Conservation (phyloP, 53 echinoderm and acorn worm species). For the Luidia sarsii region DNA sequence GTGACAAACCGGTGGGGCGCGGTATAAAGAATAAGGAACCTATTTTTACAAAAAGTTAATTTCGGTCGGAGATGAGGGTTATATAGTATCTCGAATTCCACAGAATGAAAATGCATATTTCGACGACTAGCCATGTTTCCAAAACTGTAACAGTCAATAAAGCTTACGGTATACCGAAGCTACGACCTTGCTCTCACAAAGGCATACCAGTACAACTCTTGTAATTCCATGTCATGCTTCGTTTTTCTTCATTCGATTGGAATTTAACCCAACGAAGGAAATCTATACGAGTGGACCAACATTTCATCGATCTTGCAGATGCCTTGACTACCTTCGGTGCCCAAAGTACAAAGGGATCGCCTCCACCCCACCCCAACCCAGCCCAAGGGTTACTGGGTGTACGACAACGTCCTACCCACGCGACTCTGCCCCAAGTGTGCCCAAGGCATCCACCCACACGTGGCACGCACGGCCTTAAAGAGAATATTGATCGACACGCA, state of each 20-base stretch:
- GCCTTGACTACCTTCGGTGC: not conserved
- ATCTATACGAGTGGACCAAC: not conserved
- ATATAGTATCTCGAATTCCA: too few species aligned
- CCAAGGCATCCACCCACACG: not conserved
- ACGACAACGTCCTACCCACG: constrained; percentile 9
- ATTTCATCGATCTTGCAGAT: not conserved
- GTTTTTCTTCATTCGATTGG: not conserved
- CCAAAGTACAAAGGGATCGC: not conserved
- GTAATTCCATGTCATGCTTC: not conserved
- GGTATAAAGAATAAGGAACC: too few species aligned
- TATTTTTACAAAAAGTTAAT: too few species aligned
- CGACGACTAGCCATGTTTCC: too few species aligned
- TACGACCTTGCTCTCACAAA: not conserved
- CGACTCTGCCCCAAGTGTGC: constrained; percentile 25
- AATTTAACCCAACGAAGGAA: not conserved
- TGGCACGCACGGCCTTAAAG: constrained; percentile 19
- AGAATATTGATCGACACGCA: not conserved
- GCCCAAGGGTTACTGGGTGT: not conserved
- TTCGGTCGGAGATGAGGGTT: too few species aligned
- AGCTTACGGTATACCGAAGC: not conserved
- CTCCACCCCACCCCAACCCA: not conserved
- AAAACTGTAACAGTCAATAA: not conserved
- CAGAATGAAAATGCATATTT: too few species aligned
- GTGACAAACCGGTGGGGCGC: too few species aligned
- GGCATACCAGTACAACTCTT: not conserved